These are phyloP conservation scores for Ophion ventricosus DNA, from an alignment of 2,888 invertebrate genomes.

Conservation along the genomic window DNA sequence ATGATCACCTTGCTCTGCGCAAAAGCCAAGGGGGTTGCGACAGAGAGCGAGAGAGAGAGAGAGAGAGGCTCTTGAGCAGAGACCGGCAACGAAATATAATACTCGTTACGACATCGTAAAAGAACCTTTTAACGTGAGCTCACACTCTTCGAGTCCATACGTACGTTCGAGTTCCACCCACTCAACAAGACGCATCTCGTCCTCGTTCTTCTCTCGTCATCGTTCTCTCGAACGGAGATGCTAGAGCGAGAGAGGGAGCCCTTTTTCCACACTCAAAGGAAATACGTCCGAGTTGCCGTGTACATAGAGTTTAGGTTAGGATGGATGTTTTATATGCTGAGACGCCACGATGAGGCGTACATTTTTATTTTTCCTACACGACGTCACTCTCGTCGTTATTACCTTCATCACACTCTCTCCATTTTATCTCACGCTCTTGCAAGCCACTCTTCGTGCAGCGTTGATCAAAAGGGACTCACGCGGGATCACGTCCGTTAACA, in stretches of 20 bases:
- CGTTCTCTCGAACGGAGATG: constrained; percentile 42
- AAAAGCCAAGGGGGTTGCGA: constrained; percentile 63
- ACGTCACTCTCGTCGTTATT: constrained; percentile 57
- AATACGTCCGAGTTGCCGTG: constrained; percentile 47
- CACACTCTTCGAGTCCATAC: constrained; percentile 60
- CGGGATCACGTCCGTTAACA: background rate
- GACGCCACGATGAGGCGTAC: constrained; percentile 57
- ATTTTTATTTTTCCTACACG: constrained; percentile 63
- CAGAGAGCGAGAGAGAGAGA: constrained; percentile 12
- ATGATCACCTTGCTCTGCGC: constrained; percentile 72
- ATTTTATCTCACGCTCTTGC: constrained; percentile 40
- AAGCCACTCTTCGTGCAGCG: constrained; percentile 1
- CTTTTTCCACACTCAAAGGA: constrained; percentile 32
- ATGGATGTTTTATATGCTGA: constrained; percentile 65
- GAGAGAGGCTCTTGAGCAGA: constrained; percentile 19
- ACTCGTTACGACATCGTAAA: constrained; percentile 79
- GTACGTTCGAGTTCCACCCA: constrained; percentile 56
- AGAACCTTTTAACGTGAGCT: constrained; percentile 78
- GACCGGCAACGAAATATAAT: constrained; percentile 72
- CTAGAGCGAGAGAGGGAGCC: constrained; percentile 25
- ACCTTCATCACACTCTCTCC: constrained; percentile 51
- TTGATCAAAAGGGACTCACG: constrained; percentile 8
- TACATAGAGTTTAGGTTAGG: constrained; percentile 47
- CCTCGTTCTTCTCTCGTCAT: constrained; percentile 46
- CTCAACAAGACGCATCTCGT: constrained; percentile 45